Base-by-base conservation (phyloP, 2,888 invertebrate genomes). In the Fragum whitleyi region DNA sequence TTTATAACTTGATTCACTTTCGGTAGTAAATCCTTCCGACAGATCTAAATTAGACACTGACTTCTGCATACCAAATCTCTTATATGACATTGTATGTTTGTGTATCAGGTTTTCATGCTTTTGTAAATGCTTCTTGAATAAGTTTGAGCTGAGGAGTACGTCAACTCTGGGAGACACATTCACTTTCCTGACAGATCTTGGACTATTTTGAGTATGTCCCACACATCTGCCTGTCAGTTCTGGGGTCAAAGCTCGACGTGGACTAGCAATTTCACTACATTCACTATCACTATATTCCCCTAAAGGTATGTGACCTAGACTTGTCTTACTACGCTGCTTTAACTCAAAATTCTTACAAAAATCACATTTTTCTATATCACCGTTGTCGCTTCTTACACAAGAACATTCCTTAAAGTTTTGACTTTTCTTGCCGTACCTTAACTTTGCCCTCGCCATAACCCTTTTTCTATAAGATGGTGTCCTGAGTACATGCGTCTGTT, bases 41-140 rank as follows among this genome's bases (percentile, higher is more conserved):
- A 90, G 74, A 51, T 90, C 89, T 23, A 90, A 71, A 65, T 88
- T 90, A 2, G 89, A 89, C 16, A 90, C 85, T 3, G 90, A 81
- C 65, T 90, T 90, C 28, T 86, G 77, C 71, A 90, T 62, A 51
- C 87, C 88, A 74, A 71, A 83, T 55, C 73, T 72, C 73, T 65
- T 85, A 61, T 79, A 79, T 2, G 69, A 68, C 68, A 72, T 74
- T 7, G 79, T 85, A 53, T 83, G 85, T 53, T 55, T 82, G 3
- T 71, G 57, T 21, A 90, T 62, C 28, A 88, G 65, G 69, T 86
- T 78, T 28, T 87, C 84, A 81, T 89, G 88, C 47, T 86, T 87
- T 42, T 79, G 68, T 65, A 90, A 77, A 86, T 90, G 88, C 76
- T 90, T 90, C 76, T 84, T 87, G 70, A 90, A 90, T 21, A 90